A percentile compares a stretch with the other conserved stretches of the same genome.
phyloP scores from a whole-genome alignment of 2,797 vertebrate genomes.

The Micropoecilia bifurca region DNA sequence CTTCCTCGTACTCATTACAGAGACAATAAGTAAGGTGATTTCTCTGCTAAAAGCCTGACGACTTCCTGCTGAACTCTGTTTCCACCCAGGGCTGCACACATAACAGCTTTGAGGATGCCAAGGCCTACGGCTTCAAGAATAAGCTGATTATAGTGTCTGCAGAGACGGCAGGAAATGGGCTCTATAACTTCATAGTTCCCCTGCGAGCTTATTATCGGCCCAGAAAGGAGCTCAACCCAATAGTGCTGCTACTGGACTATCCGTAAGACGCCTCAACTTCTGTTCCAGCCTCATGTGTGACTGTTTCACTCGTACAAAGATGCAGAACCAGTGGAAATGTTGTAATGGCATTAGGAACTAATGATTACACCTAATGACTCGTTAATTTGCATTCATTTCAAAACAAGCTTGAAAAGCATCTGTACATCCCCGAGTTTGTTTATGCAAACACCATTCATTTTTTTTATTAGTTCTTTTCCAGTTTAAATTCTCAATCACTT shows the following conservation, averaged over 20 bases:
- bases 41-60: slow-evolving; percentile 6
- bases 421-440: not conserved
- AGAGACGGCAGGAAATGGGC: slow-evolving; percentile 95
- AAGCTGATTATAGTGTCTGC: slow-evolving; percentile 98
- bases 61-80: slow-evolving; percentile 25
- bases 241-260: slow-evolving; percentile 94
- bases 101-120: slow-evolving; percentile 95
- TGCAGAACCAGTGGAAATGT: not conserved
- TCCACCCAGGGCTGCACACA: slow-evolving; percentile 90
- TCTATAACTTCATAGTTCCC: slow-evolving; percentile 98
- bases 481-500: slow-evolving; percentile 25
- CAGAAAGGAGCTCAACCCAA: slow-evolving; percentile 96
- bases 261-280: slow-evolving; percentile 81
- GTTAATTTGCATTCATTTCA: not conserved
- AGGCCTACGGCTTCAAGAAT: slow-evolving; percentile 97
- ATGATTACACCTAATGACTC: not conserved
- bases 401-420: not conserved
- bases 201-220: slow-evolving; percentile 96
- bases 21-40: not conserved
- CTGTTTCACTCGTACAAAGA: not conserved
- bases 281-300: not conserved
- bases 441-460: not conserved
- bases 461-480: not conserved
- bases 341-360: not conserved
- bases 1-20: not conserved